These are phyloP conservation scores for Grammomys surdaster DNA, from an alignment of 2,113 vertebrate species.

Conservation along the genomic window DNA sequence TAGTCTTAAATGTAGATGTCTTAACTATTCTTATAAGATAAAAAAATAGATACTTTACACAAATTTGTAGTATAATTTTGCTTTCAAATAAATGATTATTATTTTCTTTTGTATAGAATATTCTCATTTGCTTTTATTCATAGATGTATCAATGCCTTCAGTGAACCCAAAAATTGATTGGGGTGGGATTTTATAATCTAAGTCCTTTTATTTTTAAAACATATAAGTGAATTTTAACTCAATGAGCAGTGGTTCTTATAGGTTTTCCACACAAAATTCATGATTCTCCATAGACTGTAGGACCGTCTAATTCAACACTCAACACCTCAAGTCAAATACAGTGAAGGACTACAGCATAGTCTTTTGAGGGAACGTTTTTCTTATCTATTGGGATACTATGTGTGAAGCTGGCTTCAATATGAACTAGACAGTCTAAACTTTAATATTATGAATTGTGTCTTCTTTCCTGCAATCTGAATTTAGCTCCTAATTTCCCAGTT, in stretches of 20 bases:
- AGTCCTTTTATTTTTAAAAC: neutral
- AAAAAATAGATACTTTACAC: neutral
- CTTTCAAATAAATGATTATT: neutral
- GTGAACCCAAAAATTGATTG: neutral
- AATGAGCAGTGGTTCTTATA: neutral
- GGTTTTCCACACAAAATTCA: neutral
- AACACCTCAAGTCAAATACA: neutral
- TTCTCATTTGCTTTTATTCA: neutral
- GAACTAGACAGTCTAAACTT: neutral
- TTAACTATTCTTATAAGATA: neutral
- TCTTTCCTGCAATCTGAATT: constrained; percentile 20
- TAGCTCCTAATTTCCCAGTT: constrained; percentile 2
- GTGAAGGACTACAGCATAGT: neutral
- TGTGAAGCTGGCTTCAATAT: neutral
- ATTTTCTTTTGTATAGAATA: neutral
- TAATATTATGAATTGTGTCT: neutral
- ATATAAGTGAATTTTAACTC: constrained; percentile 22
- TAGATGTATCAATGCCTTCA: neutral
- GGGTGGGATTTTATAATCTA: neutral
- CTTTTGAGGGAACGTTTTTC: neutral
- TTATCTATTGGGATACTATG: neutral
- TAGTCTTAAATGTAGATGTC: constrained; percentile 28
- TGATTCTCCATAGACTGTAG: neutral
- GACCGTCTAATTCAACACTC: neutral
- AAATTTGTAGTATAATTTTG: neutral